Percentiles rank a stretch among this genome's conserved stretches.
Conservation (phyloP, 1,140 invertebrate species). For the Micrasema longulum region DNA sequence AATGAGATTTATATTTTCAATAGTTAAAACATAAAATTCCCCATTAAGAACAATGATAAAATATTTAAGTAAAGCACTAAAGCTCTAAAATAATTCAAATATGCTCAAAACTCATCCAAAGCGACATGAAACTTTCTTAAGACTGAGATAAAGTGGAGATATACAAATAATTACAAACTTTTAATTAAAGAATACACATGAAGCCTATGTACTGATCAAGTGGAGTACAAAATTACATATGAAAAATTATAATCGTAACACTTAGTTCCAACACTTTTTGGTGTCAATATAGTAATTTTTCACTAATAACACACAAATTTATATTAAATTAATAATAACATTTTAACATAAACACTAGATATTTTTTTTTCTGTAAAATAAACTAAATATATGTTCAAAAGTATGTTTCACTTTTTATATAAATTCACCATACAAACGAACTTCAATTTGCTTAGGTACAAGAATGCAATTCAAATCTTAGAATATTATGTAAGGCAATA, state of each 20-base stretch:
- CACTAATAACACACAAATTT: constrained; percentile 25
- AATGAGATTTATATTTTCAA: constrained; percentile 15
- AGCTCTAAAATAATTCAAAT: constrained; percentile 30
- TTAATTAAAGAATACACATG: constrained; percentile 14
- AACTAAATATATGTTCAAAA: constrained; percentile 15
- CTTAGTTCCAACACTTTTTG: neutral
- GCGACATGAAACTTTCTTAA: no score
- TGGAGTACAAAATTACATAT: constrained; percentile 16
- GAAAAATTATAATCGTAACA: constrained; percentile 15
- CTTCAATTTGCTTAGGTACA: constrained; percentile 21
- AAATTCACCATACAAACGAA: constrained; percentile 23
- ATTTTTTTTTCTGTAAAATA: constrained; percentile 17
- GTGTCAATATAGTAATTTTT: constrained; percentile 22
- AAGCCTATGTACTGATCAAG: constrained; percentile 20
- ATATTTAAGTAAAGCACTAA: constrained; percentile 34
- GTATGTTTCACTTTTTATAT: constrained; percentile 3
- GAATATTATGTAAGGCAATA: constrained; percentile 38
- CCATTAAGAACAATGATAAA: constrained; percentile 25
- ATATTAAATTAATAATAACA: constrained; percentile 18
- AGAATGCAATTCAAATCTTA: constrained; percentile 35
- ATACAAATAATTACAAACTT: constrained; percentile 1
- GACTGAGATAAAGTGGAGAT: no score
- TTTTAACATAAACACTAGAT: constrained; percentile 25
- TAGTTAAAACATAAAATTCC: constrained; percentile 14
- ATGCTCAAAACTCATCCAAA: neutral